Percentiles rank a stretch among this genome's conserved stretches.
Conservation (phyloP, 1,140 invertebrate species). For the Eupristina koningsbergeri region DNA sequence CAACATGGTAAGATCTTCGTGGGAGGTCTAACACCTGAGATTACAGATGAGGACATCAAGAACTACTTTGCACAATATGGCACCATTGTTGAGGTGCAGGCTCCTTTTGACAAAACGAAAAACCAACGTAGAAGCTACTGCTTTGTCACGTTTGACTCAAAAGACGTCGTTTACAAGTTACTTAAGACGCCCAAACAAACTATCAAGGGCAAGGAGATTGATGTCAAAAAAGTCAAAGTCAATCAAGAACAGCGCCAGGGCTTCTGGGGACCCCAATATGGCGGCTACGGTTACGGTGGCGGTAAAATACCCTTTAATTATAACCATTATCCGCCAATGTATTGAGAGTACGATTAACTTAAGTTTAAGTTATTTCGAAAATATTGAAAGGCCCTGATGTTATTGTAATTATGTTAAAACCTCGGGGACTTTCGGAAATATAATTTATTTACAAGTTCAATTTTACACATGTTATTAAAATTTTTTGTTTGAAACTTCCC, state of each 20-base stretch:
- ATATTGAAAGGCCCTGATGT: conserved; percentile 44
- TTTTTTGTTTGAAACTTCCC: conserved; percentile 45
- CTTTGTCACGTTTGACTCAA: conserved; percentile 80
- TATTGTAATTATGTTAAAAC: conserved; percentile 53
- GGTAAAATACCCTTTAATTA: conserved; percentile 46
- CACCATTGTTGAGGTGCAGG: conserved; percentile 78
- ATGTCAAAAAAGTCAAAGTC: conserved; percentile 74
- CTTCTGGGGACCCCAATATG: conserved; percentile 71
- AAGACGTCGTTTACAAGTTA: conserved; percentile 77
- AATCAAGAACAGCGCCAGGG: conserved; percentile 71
- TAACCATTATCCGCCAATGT: conserved; percentile 38
- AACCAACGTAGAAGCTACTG: conserved; percentile 80
- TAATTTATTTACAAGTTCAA: conserved; percentile 50
- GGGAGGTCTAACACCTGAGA: conserved; percentile 79
- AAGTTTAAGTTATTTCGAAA: conserved; percentile 39
- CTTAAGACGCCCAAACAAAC: conserved; percentile 78
- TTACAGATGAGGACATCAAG: conserved; percentile 78
- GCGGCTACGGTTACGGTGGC: conserved; percentile 67
- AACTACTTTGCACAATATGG: conserved; percentile 78
- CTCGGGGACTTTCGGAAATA: conserved; percentile 43
- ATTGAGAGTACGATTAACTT: conserved; percentile 39
- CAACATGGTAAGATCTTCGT: conserved; percentile 80
- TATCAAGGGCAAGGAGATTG: conserved; percentile 78
- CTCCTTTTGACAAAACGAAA: conserved; percentile 82
- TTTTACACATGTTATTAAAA: conserved; percentile 49